Base-by-base conservation (phyloP, 35 echinoderm and acorn worm genomes). In the Apostichopus californicus region DNA sequence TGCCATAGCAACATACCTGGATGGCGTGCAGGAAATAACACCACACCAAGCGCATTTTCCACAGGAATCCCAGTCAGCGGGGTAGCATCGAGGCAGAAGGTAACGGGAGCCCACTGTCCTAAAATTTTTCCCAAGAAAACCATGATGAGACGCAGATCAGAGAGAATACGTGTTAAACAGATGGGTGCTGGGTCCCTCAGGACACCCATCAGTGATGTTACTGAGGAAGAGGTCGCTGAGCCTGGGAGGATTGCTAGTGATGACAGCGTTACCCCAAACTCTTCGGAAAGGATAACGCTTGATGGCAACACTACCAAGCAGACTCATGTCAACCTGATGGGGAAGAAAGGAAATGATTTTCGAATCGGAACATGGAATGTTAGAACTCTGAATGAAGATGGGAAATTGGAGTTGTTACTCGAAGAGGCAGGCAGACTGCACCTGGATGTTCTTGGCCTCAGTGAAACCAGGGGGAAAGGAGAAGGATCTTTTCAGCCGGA, bases 201-300 rank as follows among this genome's bases (percentile, higher is more conserved):
- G 83, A 56, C 83, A 56, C 54, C 54, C 83, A 87, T 14, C 83
- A 23, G 83, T 87, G 54, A 87, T 87, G 83, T 56, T 87, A 87
- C 83, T 87, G 83, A 87, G 54, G 83, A 87, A 87, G 83, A 87
- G 83, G 83, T 87, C 54, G 83, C 83, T 13, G 83, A 87, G 83
- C 23, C 20, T 56, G 83, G 0, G 11, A 56, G n/a, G 56, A 87
- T 1, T 60, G 54, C 56, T 56, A 46, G 22, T 87, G 83, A 87
- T 87, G 83, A 56, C 83, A 55, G 54, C 56, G 83, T 17, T 87
- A 87, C 83, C 83, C 83, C 83, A 87, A 60, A 87, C 56, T 12
- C 83, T 8, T 56, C 54, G 11, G 83, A 56, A 56, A 87, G 83
- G 83, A 87, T 87, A 87, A 1, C 83, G 56, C 54, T 60, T 56